phyloP scores from a whole-genome alignment of 1,140 invertebrate genomes.

The Rhopalosiphum maidis region DNA sequence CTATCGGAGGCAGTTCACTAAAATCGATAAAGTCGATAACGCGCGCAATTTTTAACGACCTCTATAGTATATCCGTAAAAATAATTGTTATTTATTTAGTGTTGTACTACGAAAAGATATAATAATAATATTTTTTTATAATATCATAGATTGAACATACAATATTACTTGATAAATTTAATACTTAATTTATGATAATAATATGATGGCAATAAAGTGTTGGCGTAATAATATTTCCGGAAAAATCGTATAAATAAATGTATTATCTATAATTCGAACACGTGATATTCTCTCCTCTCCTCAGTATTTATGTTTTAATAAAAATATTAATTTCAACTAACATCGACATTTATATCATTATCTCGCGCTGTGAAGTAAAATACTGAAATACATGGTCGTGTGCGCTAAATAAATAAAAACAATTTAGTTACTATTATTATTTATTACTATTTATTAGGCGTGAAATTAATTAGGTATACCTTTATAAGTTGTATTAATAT shows the following conservation, averaged over 20 bases:
- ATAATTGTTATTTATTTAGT: background rate
- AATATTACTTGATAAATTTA: background rate
- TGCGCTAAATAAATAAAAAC: background rate
- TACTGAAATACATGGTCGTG: background rate
- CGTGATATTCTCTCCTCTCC: background rate
- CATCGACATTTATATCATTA: background rate
- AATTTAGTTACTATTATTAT: background rate
- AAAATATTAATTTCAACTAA: background rate
- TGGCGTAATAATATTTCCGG: background rate
- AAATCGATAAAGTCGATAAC: slow-evolving; percentile 7
- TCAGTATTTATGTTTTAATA: background rate
- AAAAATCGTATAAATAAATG: background rate
- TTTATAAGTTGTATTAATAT: background rate
- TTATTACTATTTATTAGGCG: background rate
- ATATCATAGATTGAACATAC: background rate
- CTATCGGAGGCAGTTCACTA: background rate
- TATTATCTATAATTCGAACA: background rate
- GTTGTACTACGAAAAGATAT: background rate
- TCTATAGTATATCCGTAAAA: background rate
- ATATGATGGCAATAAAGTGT: background rate
- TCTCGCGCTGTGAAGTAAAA: background rate
- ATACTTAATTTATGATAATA: background rate
- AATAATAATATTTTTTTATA: background rate
- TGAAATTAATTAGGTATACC: background rate
- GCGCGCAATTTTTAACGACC: background rate